Evolutionary conservation across 2,888 invertebrate genomes (phyloP), one percentile per base, ranked within the genome.

Genomic region (Odontothrips loti): DNA sequence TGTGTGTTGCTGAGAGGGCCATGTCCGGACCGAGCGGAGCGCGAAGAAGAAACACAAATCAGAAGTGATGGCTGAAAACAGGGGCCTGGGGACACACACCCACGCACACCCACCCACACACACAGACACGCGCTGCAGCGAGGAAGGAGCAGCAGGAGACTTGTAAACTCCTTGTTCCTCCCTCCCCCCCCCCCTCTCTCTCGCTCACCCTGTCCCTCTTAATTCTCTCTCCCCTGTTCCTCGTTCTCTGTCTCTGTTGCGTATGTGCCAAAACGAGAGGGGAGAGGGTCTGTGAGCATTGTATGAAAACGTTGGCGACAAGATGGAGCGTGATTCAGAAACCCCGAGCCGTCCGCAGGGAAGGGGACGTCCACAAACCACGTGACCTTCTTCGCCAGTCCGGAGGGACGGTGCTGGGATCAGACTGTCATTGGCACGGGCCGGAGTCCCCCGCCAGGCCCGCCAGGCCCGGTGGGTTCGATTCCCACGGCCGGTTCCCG

Each of bases 31-130:
- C 34, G 34, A 43, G 34, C 34, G 34, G 51, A 20, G 58, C 58
- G 58, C 58, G 68, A 27, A 75, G 68, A 75, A 75, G 68, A 75
- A 75, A 75, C 68, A 75, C 68, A 75, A 75, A 75, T 75, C 68
- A 75, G 68, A 75, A 75, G 68, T 75, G 68, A 75, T 75, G 68
- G 68, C 68, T 75, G 68, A 75, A 23, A 75, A 75, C 68, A 27
- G 23, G 68, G 27, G 27, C 23, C 68, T 12, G 68, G 68, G 68
- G 68, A 75, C 68, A 12, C 68, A 4, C 51, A 51, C 20, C 0
- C 68, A 11, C 2, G 27, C 68, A 23, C 63, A 43, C 34, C 2
- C 34, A 43, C 34, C 2, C 34, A 43, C 34, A 43, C 34, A 43
- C 3, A 43, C 51, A 51, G 58, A 6, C 68, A 27, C 12, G 68